These are phyloP conservation scores for Drosophila quinaria DNA, from an alignment of 2,888 invertebrate species.

Conservation along the genomic window DNA sequence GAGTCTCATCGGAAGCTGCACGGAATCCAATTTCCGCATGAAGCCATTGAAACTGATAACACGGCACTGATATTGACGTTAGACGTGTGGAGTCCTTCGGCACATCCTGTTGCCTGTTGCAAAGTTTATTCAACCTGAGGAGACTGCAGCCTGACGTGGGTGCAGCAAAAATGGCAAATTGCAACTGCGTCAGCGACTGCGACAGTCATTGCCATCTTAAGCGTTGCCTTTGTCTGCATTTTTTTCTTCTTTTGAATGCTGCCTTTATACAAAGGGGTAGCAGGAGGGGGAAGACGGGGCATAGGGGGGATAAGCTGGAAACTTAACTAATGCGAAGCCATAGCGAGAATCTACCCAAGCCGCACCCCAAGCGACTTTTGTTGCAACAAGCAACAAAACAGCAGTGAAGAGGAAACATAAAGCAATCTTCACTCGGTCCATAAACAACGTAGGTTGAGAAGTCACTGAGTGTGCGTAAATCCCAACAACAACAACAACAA, in stretches of 20 bases:
- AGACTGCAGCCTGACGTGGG: constrained; percentile 22
- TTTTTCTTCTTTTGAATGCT: constrained; percentile 17
- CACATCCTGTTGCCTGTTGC: constrained; percentile 52
- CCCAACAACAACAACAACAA: constrained; percentile 30
- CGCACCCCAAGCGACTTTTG: constrained; percentile 44
- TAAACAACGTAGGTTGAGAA: constrained; percentile 50
- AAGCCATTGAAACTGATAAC: constrained; percentile 18
- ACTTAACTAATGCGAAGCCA: constrained; percentile 54
- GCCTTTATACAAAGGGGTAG: neutral
- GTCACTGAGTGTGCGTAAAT: constrained; percentile 53
- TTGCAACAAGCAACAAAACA: constrained; percentile 1
- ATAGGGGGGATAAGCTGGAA: constrained; percentile 3
- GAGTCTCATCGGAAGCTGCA: constrained; percentile 27
- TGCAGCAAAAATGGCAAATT: constrained; percentile 37
- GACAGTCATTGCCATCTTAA: constrained; percentile 50
- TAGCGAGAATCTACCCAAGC: constrained; percentile 49
- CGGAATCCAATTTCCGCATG: constrained; percentile 67
- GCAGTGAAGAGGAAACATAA: constrained; percentile 27
- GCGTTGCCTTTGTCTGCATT: constrained; percentile 50
- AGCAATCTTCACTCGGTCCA: constrained; percentile 50
- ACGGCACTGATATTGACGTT: constrained; percentile 20
- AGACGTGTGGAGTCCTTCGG: constrained; percentile 27
- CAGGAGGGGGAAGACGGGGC: neutral
- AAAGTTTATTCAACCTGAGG: constrained; percentile 70
- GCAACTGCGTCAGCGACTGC: constrained; percentile 20